phyloP scores from a whole-genome alignment of 2,888 invertebrate genomes.

The Cheilosia urbana region DNA sequence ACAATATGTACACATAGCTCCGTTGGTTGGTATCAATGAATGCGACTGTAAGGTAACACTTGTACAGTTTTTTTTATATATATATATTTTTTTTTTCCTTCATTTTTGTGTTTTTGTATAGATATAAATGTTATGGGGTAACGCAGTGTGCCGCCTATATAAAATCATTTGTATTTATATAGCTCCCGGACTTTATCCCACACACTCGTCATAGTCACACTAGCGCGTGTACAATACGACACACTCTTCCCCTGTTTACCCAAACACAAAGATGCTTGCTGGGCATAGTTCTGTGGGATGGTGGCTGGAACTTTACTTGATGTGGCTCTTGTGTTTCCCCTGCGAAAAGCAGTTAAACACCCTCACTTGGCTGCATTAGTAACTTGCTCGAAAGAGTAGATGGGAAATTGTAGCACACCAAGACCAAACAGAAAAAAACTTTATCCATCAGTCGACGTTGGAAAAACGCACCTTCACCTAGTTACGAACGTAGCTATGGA shows the following conservation, averaged over 20 bases:
- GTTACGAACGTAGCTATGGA: too few relatives aligned
- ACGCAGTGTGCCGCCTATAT: slow-evolving; percentile 20
- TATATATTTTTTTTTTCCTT: neutral
- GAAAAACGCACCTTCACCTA: too few relatives aligned
- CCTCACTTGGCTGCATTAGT: slow-evolving; percentile 30
- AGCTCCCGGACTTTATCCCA: slow-evolving; percentile 57
- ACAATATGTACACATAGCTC: slow-evolving; percentile 48
- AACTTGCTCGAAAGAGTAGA: slow-evolving; percentile 7
- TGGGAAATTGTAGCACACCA: slow-evolving; percentile 4
- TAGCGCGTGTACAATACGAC: slow-evolving; percentile 31
- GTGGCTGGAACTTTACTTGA: slow-evolving; percentile 23
- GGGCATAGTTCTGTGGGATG: slow-evolving; percentile 1
- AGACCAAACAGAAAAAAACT: too few relatives aligned
- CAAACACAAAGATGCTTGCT: slow-evolving; percentile 58
- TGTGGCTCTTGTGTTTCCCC: slow-evolving; percentile 30
- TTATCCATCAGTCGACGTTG: too few relatives aligned
- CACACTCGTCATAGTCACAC: slow-evolving; percentile 41
- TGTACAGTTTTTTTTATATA: neutral
- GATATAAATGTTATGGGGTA: slow-evolving; percentile 20
- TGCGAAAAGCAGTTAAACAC: slow-evolving; percentile 5
- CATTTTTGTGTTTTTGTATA: slow-evolving; percentile 4
- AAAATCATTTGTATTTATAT: slow-evolving; percentile 47
- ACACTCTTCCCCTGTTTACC: slow-evolving; percentile 42
- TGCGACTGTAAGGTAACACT: slow-evolving; percentile 43
- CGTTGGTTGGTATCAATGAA: slow-evolving; percentile 38